Conservation (phyloP, 2,888 invertebrate species). For the Xanthorhoe designata region DNA sequence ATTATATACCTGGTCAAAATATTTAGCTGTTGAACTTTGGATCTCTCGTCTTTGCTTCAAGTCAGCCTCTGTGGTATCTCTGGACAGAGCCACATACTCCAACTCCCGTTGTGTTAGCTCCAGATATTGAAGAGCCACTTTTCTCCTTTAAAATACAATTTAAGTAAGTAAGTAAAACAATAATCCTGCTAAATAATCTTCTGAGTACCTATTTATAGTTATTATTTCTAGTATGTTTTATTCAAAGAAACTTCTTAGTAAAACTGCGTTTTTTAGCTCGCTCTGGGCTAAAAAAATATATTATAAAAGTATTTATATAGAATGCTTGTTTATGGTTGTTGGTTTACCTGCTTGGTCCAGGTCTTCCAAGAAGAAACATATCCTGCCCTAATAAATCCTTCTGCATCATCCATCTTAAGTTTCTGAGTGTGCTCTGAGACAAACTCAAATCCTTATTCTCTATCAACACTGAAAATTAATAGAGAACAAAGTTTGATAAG, state of each 20-base stretch:
- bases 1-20: slow-evolving; percentile 93
- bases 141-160: slow-evolving; percentile 80
- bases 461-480: slow-evolving; percentile 66
- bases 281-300: no score
- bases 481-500: not conserved
- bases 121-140: slow-evolving; percentile 94
- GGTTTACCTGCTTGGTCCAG: slow-evolving; percentile 89
- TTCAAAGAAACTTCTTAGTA: no score
- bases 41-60: slow-evolving; percentile 98
- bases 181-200: not conserved
- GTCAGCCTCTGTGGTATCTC: slow-evolving; percentile 99
- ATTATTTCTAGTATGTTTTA: no score
- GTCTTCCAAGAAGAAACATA: slow-evolving; percentile 96
- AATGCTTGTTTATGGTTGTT: not conserved
- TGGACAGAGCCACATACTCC: slow-evolving; percentile 96
- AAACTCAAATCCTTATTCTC: slow-evolving; percentile 83
- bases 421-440: slow-evolving; percentile 90
- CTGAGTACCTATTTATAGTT: no score
- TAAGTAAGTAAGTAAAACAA: not conserved
- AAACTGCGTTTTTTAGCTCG: no score
- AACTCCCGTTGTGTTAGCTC: slow-evolving; percentile 95
- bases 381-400: slow-evolving; percentile 97
- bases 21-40: slow-evolving; percentile 93
- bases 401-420: slow-evolving; percentile 98
- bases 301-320: no score